Evolutionary conservation across 2,888 invertebrate species (phyloP).

Genomic region (Cheilosia vernalis): DNA sequence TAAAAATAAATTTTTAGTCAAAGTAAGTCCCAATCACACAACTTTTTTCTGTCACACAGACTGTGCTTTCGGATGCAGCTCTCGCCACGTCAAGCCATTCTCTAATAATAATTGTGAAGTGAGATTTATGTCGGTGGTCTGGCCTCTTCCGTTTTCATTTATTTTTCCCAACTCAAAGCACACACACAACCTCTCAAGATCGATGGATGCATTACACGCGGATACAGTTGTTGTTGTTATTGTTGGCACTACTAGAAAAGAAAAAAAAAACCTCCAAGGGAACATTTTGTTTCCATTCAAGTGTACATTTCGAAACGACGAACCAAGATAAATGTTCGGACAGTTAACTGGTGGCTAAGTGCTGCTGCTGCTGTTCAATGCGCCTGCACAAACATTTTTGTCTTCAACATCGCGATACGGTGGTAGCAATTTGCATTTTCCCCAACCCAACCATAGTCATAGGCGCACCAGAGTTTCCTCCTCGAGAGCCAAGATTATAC

Average conservation of each 20-base stretch:
- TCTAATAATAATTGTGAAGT: slow-evolving; percentile 38
- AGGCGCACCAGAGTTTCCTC: not conserved
- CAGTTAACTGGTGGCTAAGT: slow-evolving; percentile 59
- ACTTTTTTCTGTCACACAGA: slow-evolving; percentile 22
- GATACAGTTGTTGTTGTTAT: not conserved
- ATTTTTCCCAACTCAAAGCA: slow-evolving; percentile 2
- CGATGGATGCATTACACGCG: slow-evolving; percentile 33
- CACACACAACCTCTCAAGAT: slow-evolving; percentile 19
- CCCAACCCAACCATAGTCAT: slow-evolving; percentile 1
- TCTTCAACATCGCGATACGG: slow-evolving; percentile 32
- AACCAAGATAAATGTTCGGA: slow-evolving; percentile 66
- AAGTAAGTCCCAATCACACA: too few species aligned
- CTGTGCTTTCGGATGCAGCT: slow-evolving; percentile 31
- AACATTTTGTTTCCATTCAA: slow-evolving; percentile 65
- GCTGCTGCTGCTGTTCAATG: slow-evolving; percentile 34
- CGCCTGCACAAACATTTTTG: slow-evolving; percentile 56
- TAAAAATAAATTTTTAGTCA: too few species aligned
- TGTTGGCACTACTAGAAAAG: not conserved
- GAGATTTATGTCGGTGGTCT: slow-evolving; percentile 62
- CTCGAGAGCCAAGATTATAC: slow-evolving; percentile 29
- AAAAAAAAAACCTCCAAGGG: slow-evolving; percentile 6
- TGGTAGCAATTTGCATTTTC: slow-evolving; percentile 65
- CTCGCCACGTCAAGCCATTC: slow-evolving; percentile 27
- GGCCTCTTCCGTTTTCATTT: slow-evolving; percentile 59
- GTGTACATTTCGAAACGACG: slow-evolving; percentile 49